These are phyloP conservation scores for Helicoverpa assulta DNA, from an alignment of 2,888 invertebrate genomes.

Conservation along the genomic window DNA sequence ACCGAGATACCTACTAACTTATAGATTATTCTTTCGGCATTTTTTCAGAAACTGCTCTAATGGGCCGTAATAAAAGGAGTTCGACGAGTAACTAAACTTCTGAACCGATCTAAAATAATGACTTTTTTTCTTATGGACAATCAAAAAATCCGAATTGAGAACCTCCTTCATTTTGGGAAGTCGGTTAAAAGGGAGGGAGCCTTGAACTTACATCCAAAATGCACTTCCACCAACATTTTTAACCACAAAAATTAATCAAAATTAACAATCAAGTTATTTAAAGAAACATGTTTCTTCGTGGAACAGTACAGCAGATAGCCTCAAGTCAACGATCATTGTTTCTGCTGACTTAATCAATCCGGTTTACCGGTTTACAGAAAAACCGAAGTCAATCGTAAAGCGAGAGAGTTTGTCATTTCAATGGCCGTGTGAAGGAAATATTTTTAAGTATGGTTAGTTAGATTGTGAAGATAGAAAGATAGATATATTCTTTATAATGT, in stretches of 20 bases:
- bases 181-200: background rate
- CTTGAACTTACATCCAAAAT: background rate
- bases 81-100: no score
- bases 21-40: no score
- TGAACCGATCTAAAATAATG: no score
- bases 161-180: no score
- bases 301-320: constrained; percentile 44
- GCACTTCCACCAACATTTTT: background rate
- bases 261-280: constrained; percentile 40
- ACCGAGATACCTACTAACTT: no score
- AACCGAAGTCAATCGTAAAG: constrained; percentile 49
- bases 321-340: constrained; percentile 23
- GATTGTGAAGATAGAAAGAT: background rate
- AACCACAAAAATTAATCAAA: constrained; percentile 35
- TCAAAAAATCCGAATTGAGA: no score
- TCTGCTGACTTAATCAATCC: constrained; percentile 58
- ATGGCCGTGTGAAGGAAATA: constrained; percentile 15
- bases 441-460: constrained; percentile 12
- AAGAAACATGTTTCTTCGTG: constrained; percentile 29
- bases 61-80: no score
- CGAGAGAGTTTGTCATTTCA: constrained; percentile 18
- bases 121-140: no score
- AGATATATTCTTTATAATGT: no score
- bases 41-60: no score
- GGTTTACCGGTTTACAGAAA: constrained; percentile 43